Base-by-base conservation (phyloP, 2,888 invertebrate species). In the Holacanthella duospinosa region DNA sequence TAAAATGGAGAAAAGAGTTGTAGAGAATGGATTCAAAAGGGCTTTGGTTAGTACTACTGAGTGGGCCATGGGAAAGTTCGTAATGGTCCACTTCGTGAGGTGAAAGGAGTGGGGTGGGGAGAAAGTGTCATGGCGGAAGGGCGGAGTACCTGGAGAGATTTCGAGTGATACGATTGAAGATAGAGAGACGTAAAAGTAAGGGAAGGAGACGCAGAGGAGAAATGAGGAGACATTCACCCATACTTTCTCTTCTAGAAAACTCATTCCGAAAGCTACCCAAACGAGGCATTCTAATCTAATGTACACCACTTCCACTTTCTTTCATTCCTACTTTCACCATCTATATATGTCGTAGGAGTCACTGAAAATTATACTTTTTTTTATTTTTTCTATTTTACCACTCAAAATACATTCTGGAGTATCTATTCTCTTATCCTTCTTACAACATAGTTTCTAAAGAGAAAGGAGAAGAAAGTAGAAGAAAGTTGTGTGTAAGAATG, bases 111-210 rank as follows among this genome's bases (percentile, higher is more conserved):
- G 36, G 36, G 57, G 56, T 64, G 60, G 60, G 48, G 63, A 63
- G 43, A 55, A 59, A 48, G 56, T 44, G 21, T 9, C 19, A 56
- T 59, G 59, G 59, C 43, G 54, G 56, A 64, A 56, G 48, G 59
- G 59, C 44, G 43, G 36, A 59, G 60, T 53, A 60, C 64, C 64
- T 64, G 64, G 60, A 64, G 55, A 64, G 64, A 64, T 64, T 64
- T 64, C 60, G 48, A 60, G 60, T 60, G 64, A 64, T 64, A 64
- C 64, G 64, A 64, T 64, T 60, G 57, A 64, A 28, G 64, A 60
- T 60, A 48, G 55, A 43, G 57, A 27, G 54, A n/a, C 25, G 58
- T 43, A 29, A 58, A 58, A 58, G 16, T 55, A 6, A 25, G 25
- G 26, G 12, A 58, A 58, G 43, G 43, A 29, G 58, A 58, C 58